These are phyloP conservation scores for Orthonychiurus folsomi DNA, from an alignment of 2,888 invertebrate species.

Conservation along the genomic window DNA sequence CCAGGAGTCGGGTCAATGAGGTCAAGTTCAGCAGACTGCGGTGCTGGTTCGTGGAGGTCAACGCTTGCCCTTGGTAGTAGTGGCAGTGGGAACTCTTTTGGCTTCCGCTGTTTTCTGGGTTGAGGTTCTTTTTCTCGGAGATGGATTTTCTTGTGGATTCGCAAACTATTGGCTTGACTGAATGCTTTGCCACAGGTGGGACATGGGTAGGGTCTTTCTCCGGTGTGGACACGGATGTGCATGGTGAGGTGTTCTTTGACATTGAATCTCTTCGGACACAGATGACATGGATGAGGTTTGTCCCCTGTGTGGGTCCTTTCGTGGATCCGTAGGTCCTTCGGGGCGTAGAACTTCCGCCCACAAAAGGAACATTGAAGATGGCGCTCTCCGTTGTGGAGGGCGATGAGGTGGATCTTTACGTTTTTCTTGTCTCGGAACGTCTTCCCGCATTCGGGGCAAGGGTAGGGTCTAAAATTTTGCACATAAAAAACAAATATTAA, in stretches of 20 bases:
- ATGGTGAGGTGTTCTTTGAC: constrained; percentile 9
- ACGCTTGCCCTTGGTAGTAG: too few relatives aligned
- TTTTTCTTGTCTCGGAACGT: constrained; percentile 10
- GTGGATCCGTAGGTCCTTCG: constrained; percentile 4
- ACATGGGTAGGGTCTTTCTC: constrained; percentile 8
- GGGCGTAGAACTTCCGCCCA: too few relatives aligned
- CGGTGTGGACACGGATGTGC: constrained; percentile 10
- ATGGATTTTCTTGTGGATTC: constrained; percentile 12
- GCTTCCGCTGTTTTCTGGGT: constrained; percentile 5
- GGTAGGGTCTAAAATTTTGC: too few relatives aligned
- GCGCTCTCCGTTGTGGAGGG: constrained; percentile 5
- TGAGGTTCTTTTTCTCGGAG: neutral
- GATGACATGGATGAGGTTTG: constrained; percentile 7
- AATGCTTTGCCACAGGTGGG: constrained; percentile 10
- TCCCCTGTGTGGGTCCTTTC: constrained; percentile 9
- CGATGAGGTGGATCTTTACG: too few relatives aligned
- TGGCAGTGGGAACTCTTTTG: too few relatives aligned
- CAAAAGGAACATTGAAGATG: constrained; percentile 3
- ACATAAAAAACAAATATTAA: too few relatives aligned
- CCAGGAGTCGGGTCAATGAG: too few relatives aligned
- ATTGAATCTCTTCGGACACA: constrained; percentile 4
- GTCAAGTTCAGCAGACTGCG: too few relatives aligned
- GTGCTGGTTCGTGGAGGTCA: too few relatives aligned
- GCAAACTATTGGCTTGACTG: constrained; percentile 5
- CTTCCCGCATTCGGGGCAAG: constrained; percentile 7